phyloP scores from a whole-genome alignment of 2,888 invertebrate species.

The Anarsia innoxiella region DNA sequence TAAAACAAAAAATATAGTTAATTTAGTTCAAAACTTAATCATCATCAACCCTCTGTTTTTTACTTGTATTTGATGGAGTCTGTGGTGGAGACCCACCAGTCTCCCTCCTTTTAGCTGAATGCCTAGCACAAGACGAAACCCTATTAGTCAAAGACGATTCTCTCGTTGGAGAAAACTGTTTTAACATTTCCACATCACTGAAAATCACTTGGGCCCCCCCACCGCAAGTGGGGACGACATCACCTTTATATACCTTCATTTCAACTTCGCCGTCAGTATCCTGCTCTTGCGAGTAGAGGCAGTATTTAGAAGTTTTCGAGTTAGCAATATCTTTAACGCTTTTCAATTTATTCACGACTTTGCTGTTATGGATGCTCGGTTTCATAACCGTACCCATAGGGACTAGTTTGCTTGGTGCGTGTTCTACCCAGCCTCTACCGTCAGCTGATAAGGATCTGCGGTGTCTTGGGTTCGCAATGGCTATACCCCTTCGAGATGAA shows the following conservation, averaged over 20 bases:
- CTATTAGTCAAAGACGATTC: constrained; percentile 39
- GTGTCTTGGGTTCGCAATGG: constrained; percentile 82
- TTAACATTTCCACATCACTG: constrained; percentile 93
- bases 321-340: constrained; percentile 85
- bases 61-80: constrained; percentile 61
- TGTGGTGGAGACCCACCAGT: constrained; percentile 56
- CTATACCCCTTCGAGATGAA: constrained; percentile 74
- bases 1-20: too few species aligned
- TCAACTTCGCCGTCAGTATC: constrained; percentile 95
- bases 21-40: constrained; percentile 34
- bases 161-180: constrained; percentile 83
- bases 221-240: constrained; percentile 93
- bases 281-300: constrained; percentile 92
- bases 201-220: constrained; percentile 98
- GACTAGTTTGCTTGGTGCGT: constrained; percentile 85
- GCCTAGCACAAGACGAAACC: constrained; percentile 50
- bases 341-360: constrained; percentile 88
- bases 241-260: constrained; percentile 94
- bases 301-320: constrained; percentile 87
- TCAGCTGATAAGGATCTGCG: constrained; percentile 89
- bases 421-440: constrained; percentile 89
- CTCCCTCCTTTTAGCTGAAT: constrained; percentile 59
- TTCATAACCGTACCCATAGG: constrained; percentile 93
- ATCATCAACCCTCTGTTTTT: constrained; percentile 61
- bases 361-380: constrained; percentile 86